Base-by-base conservation (phyloP, 2,888 invertebrate genomes). In the Amorpha juglandis region DNA sequence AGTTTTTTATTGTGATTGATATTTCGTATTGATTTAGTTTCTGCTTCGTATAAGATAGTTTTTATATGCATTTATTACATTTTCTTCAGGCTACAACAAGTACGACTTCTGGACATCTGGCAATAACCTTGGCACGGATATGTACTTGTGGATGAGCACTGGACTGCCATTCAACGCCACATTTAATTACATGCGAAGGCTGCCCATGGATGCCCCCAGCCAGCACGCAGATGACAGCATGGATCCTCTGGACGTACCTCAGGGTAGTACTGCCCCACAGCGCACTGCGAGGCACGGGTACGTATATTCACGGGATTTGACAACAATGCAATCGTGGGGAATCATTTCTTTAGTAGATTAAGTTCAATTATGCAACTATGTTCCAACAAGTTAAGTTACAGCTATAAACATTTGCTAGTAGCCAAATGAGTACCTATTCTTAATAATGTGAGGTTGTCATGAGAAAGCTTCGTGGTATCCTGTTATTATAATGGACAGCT, bases 71-170 rank as follows among this genome's bases (percentile, higher is more conserved):
- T 50, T 53, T 52, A 50, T 62, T 65, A 21, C 64, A n/a, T 14
- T n/a, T 55, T 77, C 75, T 16, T 33, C 86, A 95, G 95, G 95
- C 6, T 97, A 97, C 86, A 96, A 96, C 74, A 96, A 96, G 82
- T 96, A 96, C 79, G 97, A 97, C 84, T 97, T 97, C 88, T 98
- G 97, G 97, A 97, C 97, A 78, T 97, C 97, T 68, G 97, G 97
- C 69, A 98, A 98, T 89, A 96, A 96, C 77, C 92, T 98, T 68
- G 97, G 97, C 47, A 97, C 97, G 16, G 96, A 97, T 80, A 97
- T 97, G 96, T 96, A 96, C 88, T 92, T 97, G 68, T 98, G 97
- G 97, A 97, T 97, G 97, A 97, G 97, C 84, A 97, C 97, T 47
- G 97, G 97, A 14, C 89, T 97, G 69, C 97, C 97, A 47, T 97